Evolutionary conservation across 2,113 vertebrate species (phyloP).

Genomic region (Psittacara wagleri): DNA sequence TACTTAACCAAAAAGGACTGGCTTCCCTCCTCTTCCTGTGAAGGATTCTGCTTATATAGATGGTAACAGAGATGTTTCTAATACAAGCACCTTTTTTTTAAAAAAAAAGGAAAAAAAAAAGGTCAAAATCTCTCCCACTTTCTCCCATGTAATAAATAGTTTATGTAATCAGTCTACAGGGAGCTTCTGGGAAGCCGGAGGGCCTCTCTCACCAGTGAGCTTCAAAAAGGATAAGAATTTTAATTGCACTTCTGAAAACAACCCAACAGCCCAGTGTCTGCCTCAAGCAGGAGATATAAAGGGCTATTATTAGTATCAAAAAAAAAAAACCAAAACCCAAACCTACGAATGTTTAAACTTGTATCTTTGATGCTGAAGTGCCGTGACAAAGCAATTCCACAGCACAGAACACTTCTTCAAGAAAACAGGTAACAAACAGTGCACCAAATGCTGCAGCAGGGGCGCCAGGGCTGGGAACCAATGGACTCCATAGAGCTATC

Average conservation of each 20-base stretch:
- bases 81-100: not conserved
- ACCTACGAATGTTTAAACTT: constrained; percentile 10
- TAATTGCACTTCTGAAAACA: constrained; percentile 48
- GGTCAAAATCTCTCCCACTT: not conserved
- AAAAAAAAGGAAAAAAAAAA: not conserved
- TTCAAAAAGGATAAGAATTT: constrained; percentile 37
- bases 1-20: not conserved
- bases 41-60: not conserved
- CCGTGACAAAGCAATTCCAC: not conserved
- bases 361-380: not conserved
- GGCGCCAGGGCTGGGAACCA: accelerated
- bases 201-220: not conserved
- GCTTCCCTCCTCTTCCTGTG: not conserved
- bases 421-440: not conserved
- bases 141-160: not conserved
- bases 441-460: accelerated
- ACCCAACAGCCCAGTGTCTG: not conserved
- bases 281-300: not conserved
- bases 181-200: not conserved
- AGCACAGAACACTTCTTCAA: not conserved
- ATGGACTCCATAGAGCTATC: not conserved
- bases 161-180: constrained; percentile 4
- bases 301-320: not conserved
- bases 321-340: not conserved
- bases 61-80: not conserved